These are phyloP conservation scores for Scaptomyza tumidula DNA, from an alignment of 2,888 invertebrate species.

Conservation along the genomic window DNA sequence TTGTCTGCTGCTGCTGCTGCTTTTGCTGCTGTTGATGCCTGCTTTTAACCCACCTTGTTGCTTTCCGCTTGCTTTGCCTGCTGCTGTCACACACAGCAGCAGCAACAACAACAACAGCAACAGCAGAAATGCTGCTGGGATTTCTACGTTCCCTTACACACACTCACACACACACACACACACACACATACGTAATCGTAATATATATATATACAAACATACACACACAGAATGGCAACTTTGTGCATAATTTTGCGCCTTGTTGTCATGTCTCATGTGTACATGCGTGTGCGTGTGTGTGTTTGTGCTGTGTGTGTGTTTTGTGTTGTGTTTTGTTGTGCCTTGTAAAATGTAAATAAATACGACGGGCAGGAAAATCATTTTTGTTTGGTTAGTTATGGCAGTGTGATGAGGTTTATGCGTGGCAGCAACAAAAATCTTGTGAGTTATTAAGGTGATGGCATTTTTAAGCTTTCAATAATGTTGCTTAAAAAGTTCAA, in stretches of 20 bases:
- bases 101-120: conserved; percentile 16
- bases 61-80: conserved; percentile 36
- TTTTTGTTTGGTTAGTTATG: conserved; percentile 54
- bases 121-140: conserved; percentile 63
- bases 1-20: conserved; percentile 27
- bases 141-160: conserved; percentile 45
- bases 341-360: conserved; percentile 79
- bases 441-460: conserved; percentile 10
- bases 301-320: conserved; percentile 48
- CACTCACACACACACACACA: conserved; percentile 34
- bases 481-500: not conserved
- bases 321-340: conserved; percentile 56
- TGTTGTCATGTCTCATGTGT: conserved; percentile 71
- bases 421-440: conserved; percentile 33
- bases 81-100: conserved; percentile 60
- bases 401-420: conserved; percentile 51
- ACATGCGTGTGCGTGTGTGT: not conserved
- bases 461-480: not conserved
- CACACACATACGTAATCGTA: conserved; percentile 4
- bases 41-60: conserved; percentile 61
- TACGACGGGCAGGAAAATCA: conserved; percentile 53
- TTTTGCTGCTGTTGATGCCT: not conserved
- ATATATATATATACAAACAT: conserved; percentile 6
- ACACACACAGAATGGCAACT: conserved; percentile 63
- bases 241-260: conserved; percentile 79